Evolutionary conservation across 1,140 invertebrate genomes (phyloP).

Genomic region (Pararge aegeria): DNA sequence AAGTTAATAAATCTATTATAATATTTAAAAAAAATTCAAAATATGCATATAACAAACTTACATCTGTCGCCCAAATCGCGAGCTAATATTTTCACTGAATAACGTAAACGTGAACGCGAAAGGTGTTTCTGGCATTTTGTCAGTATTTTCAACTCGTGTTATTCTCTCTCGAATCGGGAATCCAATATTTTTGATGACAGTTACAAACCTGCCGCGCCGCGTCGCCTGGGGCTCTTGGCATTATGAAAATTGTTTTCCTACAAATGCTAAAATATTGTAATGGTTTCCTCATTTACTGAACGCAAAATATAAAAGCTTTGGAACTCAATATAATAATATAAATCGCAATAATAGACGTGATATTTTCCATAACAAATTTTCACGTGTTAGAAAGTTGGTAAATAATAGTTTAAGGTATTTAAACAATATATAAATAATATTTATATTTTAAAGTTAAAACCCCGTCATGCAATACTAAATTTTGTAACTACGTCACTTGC

Average conservation of each 20-base stretch:
- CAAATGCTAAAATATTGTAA: slow-evolving; percentile 2
- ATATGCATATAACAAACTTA: background rate
- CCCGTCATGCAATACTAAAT: no score
- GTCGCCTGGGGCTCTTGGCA: background rate
- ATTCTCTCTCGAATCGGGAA: background rate
- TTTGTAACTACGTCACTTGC: no score
- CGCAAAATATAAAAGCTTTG: background rate
- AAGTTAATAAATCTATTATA: no score
- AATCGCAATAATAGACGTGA: no score
- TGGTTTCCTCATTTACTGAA: background rate
- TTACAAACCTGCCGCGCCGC: background rate
- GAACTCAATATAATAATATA: no score
- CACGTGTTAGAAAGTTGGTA: no score
- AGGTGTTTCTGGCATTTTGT: slow-evolving; percentile 5
- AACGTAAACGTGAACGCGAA: background rate
- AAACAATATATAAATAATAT: no score
- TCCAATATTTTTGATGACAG: slow-evolving; percentile 3
- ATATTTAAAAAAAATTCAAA: no score
- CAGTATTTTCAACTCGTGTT: background rate
- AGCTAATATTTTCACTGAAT: background rate
- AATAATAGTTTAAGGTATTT: no score
- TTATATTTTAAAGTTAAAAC: no score
- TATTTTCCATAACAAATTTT: no score
- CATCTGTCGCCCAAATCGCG: background rate
- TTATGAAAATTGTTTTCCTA: slow-evolving; percentile 11